phyloP scores from a whole-genome alignment of 2,113 vertebrate species.

The Addax nasomaculatus region DNA sequence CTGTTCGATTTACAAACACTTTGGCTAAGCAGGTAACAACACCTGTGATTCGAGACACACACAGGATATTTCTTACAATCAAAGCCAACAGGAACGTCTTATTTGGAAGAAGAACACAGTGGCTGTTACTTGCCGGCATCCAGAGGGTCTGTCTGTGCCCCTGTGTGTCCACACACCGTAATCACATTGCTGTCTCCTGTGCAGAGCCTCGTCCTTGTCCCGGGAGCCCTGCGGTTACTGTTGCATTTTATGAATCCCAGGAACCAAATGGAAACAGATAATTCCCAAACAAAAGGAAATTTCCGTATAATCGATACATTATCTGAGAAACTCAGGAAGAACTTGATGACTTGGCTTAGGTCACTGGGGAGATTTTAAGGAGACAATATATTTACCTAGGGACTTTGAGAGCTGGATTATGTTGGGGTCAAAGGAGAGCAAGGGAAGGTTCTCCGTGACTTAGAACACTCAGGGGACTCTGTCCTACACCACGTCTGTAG shows the following conservation, averaged over 20 bases:
- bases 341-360: background rate
- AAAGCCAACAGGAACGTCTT: background rate
- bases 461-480: background rate
- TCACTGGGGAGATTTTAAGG: background rate
- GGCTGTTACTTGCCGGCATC: background rate
- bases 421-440: background rate
- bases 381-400: background rate
- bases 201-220: background rate
- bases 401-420: background rate
- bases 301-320: background rate
- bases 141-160: no score
- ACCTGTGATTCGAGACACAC: background rate
- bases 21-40: background rate
- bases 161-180: background rate
- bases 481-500: background rate
- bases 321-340: background rate
- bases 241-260: background rate
- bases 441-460: background rate
- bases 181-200: background rate
- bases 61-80: background rate
- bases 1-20: background rate
- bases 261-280: background rate
- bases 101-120: background rate
- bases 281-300: background rate
- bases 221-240: accelerated